Evolutionary conservation across 23 tunicate genomes (phyloP).

Genomic region (Diplosoma virens): DNA sequence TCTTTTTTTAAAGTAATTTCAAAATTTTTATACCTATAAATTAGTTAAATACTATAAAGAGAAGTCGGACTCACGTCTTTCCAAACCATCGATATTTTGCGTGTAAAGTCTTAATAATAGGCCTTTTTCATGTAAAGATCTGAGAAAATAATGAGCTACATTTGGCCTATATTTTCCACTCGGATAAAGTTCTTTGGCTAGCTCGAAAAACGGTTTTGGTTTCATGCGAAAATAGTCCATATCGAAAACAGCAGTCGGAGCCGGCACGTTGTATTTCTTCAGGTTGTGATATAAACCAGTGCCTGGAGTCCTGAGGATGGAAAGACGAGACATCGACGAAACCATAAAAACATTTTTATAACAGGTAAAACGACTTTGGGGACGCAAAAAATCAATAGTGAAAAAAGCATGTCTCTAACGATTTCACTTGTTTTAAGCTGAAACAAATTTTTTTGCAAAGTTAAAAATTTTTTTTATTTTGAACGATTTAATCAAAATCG

Average conservation of each 20-base stretch:
- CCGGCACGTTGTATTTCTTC: slow-evolving; percentile 51
- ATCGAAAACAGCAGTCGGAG: slow-evolving; percentile 87
- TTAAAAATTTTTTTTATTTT: too few relatives aligned
- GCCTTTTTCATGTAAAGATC: slow-evolving; percentile 71
- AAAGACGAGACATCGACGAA: too few relatives aligned
- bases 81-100: slow-evolving; percentile 96
- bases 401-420: too few relatives aligned
- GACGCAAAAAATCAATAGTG: too few relatives aligned
- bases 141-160: slow-evolving; percentile 66
- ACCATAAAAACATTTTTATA: too few relatives aligned
- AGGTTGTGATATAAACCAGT: slow-evolving; percentile 89
- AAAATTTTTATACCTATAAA: too few relatives aligned
- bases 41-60: not conserved
- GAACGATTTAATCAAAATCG: too few relatives aligned
- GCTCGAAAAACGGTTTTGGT: slow-evolving; percentile 89
- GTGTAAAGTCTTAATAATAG: slow-evolving; percentile 66
- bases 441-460: too few relatives aligned
- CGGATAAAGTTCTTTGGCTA: slow-evolving; percentile 87
- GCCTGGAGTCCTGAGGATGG: slow-evolving; percentile 63
- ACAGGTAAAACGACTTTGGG: too few relatives aligned
- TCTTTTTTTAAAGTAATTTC: too few relatives aligned
- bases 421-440: too few relatives aligned
- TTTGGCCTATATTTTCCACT: slow-evolving; percentile 89
- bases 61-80: slow-evolving; percentile 57
- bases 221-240: slow-evolving; percentile 68